Evolutionary conservation across 2,888 invertebrate genomes (phyloP), one percentile per base, ranked within the genome.

Genomic region (Hetaerina titia): DNA sequence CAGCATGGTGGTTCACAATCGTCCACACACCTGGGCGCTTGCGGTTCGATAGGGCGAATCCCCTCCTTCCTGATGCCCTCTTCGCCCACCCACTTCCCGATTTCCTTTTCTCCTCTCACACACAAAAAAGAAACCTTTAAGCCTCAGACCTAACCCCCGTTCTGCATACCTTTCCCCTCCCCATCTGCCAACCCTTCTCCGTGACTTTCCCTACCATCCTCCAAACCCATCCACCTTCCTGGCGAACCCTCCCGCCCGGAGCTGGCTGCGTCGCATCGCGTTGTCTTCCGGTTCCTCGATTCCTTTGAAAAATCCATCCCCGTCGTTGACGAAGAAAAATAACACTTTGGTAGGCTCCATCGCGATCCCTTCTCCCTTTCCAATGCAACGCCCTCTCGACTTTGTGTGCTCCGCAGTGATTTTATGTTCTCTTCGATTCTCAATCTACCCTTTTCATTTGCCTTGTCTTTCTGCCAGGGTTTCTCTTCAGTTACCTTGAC

Each of bases 281-380:
- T 74, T 69, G 31, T 56, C 69, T 92, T 92, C 92, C 92, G 92
- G 64, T 17, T 45, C 45, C 90, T 64, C 90, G 45, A 69, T 22
- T 92, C 92, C 69, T 92, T 92, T 92, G 92, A 92, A 74, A 92
- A 69, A 56, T 11, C 31, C n/a, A 45, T 31, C 56, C 31, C 31
- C 90, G 45, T 11, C 56, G 13, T 15, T 15, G 11, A 17, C 25
- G 13, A 31, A 9, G 31, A 81, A 90, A 69, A 90, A 69, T 64
- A 64, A 9, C 31, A 45, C 63, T 90, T 25, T 6, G 63, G 92
- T 22, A n/a, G 69, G 92, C 69, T 19, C 56, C 56, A 56, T 57
- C 58, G 13, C 57, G 58, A 89, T 89, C 89, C n/a, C 89, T 19
- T 17, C 58, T 15, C 25, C 58, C 90, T 58, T 22, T 5, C 60